Base-by-base conservation (phyloP, 2,113 vertebrate species). In the Phyllostomus hastatus region DNA sequence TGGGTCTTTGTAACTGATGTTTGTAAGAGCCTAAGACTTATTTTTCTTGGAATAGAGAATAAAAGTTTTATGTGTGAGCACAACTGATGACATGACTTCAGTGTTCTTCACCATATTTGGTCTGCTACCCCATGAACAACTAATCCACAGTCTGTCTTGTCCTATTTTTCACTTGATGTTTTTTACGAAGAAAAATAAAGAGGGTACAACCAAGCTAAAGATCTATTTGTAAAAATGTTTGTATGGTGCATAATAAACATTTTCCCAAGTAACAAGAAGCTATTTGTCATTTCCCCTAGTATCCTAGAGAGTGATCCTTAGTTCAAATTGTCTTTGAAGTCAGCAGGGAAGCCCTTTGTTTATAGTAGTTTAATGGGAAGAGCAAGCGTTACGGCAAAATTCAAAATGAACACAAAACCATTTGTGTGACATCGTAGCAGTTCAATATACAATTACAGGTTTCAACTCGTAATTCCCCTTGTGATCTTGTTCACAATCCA, bases 171-270 rank as follows among this genome's bases (percentile, higher is more conserved):
- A 90, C 90, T 93, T 81, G 75, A 93, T 70, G 52, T 88, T 70
- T 94, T 97, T 97, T 96, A 92, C 81, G 75, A 97, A 81, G 66
- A 94, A 94, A 97, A 97, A 96, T 90, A 97, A 97, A 97, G 78
- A 96, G 14, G 24, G 8, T 75, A 90, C 33, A 91, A 82, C 15
- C 24, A 52, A 88, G 22, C 48, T 88, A 79, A 97, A 48, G 89
- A 76, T 69, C 86, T 98, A 95, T 97, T 96, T 97, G 97, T 97
- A 91, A 97, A 97, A 97, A 97, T 95, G 97, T 97, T 97, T 96
- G 89, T 31, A 28, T 84, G 94, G 89, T 81, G 75, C 72, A 87
- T 90, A 70, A 76, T 84, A 96, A 96, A 96, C 97, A 88, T 96
- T 95, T 96, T 96, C 91, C 95, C 86, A 94, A 96, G 79, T 91